These are phyloP conservation scores for chimpanzee (Pan troglodytes) DNA, from an alignment of 2,113 vertebrate species.

Conservation along the genomic window NHGRI_mPanTro3-v2.1_pri NC_072410.2:27564001-27564500, in stretches of 20 bases:
- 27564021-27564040: neutral
- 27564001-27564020: neutral
- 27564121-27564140: rapidly evolving
- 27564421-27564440: too few species aligned
- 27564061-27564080: neutral
- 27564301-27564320: neutral
- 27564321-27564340: neutral
- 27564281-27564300: neutral
- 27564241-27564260: too few species aligned
- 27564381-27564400: too few species aligned
- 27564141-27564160: neutral
- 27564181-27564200: neutral
- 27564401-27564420: too few species aligned
- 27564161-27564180: neutral
- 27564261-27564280: neutral
- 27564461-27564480: too few species aligned
- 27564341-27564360: neutral
- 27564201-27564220: neutral
- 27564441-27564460: too few species aligned
- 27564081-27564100: neutral
- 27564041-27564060: neutral
- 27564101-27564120: neutral
- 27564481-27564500: too few species aligned
- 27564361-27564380: too few species aligned
- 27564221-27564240: neutral